Percentiles rank a stretch among this genome's conserved stretches.
Evolutionary conservation across 2,113 vertebrate genomes (phyloP).

Genomic region (Phylloscopus trochiloides): DNA sequence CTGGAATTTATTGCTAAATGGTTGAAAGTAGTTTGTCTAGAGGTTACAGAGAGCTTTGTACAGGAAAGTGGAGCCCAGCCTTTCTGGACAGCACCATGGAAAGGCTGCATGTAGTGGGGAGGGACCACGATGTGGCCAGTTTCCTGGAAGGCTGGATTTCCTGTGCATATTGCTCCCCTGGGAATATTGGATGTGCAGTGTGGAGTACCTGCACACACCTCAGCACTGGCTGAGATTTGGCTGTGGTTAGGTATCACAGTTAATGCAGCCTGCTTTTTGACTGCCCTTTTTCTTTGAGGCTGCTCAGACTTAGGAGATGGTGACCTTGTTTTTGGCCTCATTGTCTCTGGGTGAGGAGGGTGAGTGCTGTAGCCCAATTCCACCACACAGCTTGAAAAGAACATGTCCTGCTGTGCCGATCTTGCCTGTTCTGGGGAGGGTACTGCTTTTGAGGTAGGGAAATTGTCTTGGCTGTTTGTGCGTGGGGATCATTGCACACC

Average conservation of each 20-base stretch:
- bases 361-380: background rate
- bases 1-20: background rate
- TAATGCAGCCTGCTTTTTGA: background rate
- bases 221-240: background rate
- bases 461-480: background rate
- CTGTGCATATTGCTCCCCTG: background rate
- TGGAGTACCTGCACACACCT: background rate
- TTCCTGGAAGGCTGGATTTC: constrained; percentile 39
- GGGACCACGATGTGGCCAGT: background rate
- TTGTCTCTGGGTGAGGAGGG: background rate
- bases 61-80: background rate
- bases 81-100: background rate
- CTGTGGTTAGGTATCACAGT: background rate
- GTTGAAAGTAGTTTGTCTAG: background rate
- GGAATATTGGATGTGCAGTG: background rate
- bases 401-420: background rate
- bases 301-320: background rate
- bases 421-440: background rate
- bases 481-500: accelerated
- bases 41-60: background rate
- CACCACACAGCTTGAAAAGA: background rate
- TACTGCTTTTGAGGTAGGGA: background rate
- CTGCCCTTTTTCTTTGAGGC: background rate
- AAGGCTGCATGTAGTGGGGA: background rate
- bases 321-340: constrained; percentile 11